Evolutionary conservation across 2,113 vertebrate species (phyloP), one percentile per base, ranked within the genome.

Genomic region (Dasyprocta punctata): DNA sequence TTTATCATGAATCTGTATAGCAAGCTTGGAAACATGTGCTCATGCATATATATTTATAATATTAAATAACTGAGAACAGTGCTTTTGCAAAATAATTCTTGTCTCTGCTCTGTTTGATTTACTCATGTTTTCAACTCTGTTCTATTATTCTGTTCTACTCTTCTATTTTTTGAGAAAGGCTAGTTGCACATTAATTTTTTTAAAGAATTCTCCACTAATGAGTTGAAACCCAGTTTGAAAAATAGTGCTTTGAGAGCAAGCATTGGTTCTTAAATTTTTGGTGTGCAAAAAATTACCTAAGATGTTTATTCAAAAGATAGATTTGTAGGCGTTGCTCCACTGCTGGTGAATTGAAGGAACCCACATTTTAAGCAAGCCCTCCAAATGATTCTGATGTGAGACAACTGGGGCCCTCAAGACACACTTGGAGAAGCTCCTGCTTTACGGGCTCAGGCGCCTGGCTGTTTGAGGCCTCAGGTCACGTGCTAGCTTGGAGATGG

Each of bases 111-210:
- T 89, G 0, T 75, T 52, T 56, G 49, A 44, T 93, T 0, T 73
- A 86, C 36, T 89, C 81, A 54, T 77, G 73, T 80, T 96, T 90
- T 95, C 84, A 95, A 16, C 77, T 90, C 61, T 94, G 28, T 86
- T 93, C 75, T 71, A 84, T 52, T 89, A 2, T 58, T 96, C 41
- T 24, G 87, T 36, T 89, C 1, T 86, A 89, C 24, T 65, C 1
- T 73, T 97, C 84, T 13, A 33, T 78, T 80, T 77, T 90, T 92
- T 88, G 75, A 77, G 56, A 88, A 77, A 85, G 95, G 10, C 41
- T 97, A 54, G 26, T 54, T 89, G 22, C 84, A 84, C 87, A 63
- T 47, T 92, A 26, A 65, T 86, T n/a, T 60, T 96, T 86, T 69
- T 83, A 49, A 85, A 47, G 4, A 7, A 28, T 92, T 61, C 58